A percentile compares a stretch with the other conserved stretches of the same genome.
phyloP scores from a whole-genome alignment of 2,888 invertebrate species.

The Coleophora deauratella region DNA sequence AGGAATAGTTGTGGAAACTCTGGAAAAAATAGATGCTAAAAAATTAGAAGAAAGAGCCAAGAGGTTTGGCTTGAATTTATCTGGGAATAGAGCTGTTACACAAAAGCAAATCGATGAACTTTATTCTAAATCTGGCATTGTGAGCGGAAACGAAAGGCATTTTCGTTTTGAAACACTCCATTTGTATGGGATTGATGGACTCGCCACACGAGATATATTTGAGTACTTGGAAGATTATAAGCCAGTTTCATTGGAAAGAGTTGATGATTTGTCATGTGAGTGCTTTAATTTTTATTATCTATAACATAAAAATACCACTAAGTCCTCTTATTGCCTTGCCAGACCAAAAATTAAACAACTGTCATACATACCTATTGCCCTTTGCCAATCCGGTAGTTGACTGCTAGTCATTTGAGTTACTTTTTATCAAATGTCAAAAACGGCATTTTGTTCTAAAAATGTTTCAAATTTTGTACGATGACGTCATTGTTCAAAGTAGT shows the following conservation, averaged over 20 bases:
- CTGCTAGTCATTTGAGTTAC: no score
- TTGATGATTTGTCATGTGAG: conserved; percentile 85
- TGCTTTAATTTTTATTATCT: conserved; percentile 17
- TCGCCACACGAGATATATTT: conserved; percentile 86
- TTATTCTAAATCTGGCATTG: conserved; percentile 57
- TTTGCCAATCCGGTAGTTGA: no score
- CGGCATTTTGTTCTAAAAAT: no score
- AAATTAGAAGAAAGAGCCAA: conserved; percentile 61
- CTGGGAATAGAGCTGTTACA: conserved; percentile 54
- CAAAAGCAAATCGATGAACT: conserved; percentile 65
- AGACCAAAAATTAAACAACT: no score
- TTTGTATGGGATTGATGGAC: conserved; percentile 81
- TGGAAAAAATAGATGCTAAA: conserved; percentile 56
- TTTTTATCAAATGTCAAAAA: no score
- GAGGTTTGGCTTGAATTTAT: conserved; percentile 58
- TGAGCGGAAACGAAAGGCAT: conserved; percentile 75
- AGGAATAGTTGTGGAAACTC: conserved; percentile 41
- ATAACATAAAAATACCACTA: no score
- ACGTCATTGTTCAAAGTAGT: no score
- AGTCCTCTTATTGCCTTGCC: no score
- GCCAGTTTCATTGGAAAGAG: conserved; percentile 87
- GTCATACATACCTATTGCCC: no score
- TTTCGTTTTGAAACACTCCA: conserved; percentile 83
- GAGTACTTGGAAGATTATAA: conserved; percentile 84
- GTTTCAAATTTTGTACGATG: no score